Base-by-base conservation (phyloP, 2,113 vertebrate genomes). In the Rallus limicola region DNA sequence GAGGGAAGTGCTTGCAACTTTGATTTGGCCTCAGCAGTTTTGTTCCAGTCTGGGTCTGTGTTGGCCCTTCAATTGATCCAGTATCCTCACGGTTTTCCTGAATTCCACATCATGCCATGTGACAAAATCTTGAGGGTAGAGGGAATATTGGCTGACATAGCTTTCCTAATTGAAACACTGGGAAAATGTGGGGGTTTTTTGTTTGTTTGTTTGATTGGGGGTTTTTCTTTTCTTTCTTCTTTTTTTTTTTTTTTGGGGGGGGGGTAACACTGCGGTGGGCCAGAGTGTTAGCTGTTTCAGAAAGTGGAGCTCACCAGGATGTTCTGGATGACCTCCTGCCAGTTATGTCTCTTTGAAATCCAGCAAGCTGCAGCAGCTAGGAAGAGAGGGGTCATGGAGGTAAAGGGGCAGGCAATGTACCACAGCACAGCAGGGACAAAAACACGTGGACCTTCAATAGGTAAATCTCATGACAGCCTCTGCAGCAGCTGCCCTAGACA, bases 281-380 rank as follows among this genome's bases (percentile, higher is more conserved):
- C 36, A 59, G 38, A 44, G 31, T 63, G 13, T 70, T 74, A 44
- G 12, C 52, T 21, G 21, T 88, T 85, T 53, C 23, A 76, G 50
- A 76, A 94, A 88, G 31, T 14, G 62, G 12, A 88, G 36, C 5
- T 12, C 7, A 18, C 11, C 3, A 58, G 33, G 29, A 74, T 83
- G 75, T 72, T 93, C 88, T 96, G 65, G 72, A 63, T 88, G 69
- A 94, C 60, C 52, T 92, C 59, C 76, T 95, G 36, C 55, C 62
- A 44, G 42, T 4, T 19, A 15, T 34, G 17, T 69, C 90, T 78
- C 70, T 93, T 97, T 93, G 93, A 97, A 95, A 19, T 82, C 63
- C 74, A 70, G 58, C 40, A 89, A 95, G 87, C 90, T 88, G 72
- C 77, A 79, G 79, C 3, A 1, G 36, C 42, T 21, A 17, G 56